Base-by-base conservation (phyloP, 2,113 vertebrate genomes). In the Amazona guildingii region DNA sequence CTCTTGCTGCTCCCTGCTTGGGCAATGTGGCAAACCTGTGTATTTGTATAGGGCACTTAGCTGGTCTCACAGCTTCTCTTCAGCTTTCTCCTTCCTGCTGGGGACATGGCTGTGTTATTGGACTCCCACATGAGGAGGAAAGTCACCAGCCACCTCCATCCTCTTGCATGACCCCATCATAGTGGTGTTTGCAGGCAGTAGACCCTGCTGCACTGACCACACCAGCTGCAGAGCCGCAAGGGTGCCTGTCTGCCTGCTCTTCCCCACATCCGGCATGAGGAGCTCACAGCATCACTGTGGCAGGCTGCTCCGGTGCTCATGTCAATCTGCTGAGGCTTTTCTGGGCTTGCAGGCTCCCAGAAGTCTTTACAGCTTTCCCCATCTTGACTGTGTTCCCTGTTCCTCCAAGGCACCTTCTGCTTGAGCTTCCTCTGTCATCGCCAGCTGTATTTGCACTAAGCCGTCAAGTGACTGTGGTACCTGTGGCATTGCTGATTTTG, bases 201-300 rank as follows among this genome's bases (percentile, higher is more conserved):
- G 18, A 29, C 16, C 10, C 33, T 33, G 33, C 21, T 12, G 31
- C 43, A 13, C 27, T 19, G 41, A 46, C 23, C 43, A 17, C 13
- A 33, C 44, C 23, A 13, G 43, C 43, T 39, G 43, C 16, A 4
- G 52, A 43, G 25, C 54, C 8, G 11, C 6, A 1, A 10, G 28
- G 46, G n/a, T 48, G 51, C 28, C 41, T 39, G 28, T 17, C 72
- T n/a, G 61, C 51, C 10, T 55, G 63, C n/a, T 55, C 49, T 46
- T 39, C 28, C n/a, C 11, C 37, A 13, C 6, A 1, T 57, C 41
- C 2, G 1, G 23, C 11, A 1, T 12, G 11, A 57, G 62, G n/a
- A 76, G 62, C 62, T 57, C 51, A 3, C 33, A 21, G 61, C 3
- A 1, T 12, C 6, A 6, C 18, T 12, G 18, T 17, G 24, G 18